A percentile compares a stretch with the other conserved stretches of the same genome.
phyloP scores from a whole-genome alignment of 2,888 invertebrate genomes.

The Pimpla rufipes region DNA sequence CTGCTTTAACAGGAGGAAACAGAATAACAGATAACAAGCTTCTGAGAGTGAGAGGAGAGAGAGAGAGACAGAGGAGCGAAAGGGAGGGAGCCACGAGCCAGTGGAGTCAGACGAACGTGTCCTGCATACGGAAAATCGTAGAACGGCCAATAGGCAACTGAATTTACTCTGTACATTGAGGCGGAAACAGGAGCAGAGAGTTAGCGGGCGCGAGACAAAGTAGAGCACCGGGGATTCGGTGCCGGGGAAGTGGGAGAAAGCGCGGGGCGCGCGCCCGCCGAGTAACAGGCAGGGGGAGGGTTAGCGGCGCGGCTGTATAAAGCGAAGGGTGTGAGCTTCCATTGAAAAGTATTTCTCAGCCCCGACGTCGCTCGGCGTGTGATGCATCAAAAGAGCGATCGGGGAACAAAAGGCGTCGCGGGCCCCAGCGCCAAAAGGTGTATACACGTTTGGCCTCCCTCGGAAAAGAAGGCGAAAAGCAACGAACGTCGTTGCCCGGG shows the following conservation, averaged over 20 bases:
- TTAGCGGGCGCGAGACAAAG: constrained; percentile 13
- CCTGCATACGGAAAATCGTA: constrained; percentile 49
- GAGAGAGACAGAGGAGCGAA: constrained; percentile 25
- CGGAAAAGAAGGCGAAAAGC: constrained; percentile 11
- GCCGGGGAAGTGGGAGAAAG: neutral
- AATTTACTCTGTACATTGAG: constrained; percentile 44
- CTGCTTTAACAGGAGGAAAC: constrained; percentile 40
- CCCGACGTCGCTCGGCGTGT: constrained; percentile 21
- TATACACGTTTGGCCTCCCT: constrained; percentile 10
- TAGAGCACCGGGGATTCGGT: constrained; percentile 6
- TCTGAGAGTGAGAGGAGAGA: constrained; percentile 32
- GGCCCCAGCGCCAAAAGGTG: constrained; percentile 3
- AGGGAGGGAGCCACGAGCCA: constrained; percentile 3
- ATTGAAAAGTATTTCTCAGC: constrained; percentile 42
- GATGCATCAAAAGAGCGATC: constrained; percentile 54
- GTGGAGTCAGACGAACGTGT: constrained; percentile 51
- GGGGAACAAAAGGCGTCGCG: constrained; percentile 47
- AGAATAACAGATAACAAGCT: constrained; percentile 65
- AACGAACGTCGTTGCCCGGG: neutral
- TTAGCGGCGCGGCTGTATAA: neutral
- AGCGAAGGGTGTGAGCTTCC: constrained; percentile 17
- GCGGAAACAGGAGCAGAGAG: constrained; percentile 13
- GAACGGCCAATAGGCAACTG: constrained; percentile 41
- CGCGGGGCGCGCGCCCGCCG: too few relatives aligned
- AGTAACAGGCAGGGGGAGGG: neutral